Evolutionary conservation across 2,797 vertebrate species (phyloP).

Genomic region (Gila robusta): DNA sequence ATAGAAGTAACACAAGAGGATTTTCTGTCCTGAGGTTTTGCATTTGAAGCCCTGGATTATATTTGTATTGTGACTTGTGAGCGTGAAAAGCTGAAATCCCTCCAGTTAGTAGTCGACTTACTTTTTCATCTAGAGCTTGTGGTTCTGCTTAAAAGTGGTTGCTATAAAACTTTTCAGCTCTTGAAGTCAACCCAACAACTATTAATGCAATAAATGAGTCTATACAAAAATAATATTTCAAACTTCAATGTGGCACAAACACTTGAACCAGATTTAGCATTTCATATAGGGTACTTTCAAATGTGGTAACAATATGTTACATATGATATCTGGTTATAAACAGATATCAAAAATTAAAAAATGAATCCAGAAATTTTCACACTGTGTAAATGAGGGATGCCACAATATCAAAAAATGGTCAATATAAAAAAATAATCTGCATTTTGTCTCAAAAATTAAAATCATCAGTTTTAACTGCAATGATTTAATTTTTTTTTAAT

Average conservation of each 20-base stretch:
- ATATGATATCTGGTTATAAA: neutral
- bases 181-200: neutral
- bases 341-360: no score
- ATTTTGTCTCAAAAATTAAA: neutral
- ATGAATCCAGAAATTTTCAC: neutral
- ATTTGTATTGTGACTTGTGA: slow-evolving; percentile 36
- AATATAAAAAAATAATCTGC: neutral
- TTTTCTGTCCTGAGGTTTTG: slow-evolving; percentile 38
- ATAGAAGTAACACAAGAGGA: slow-evolving; percentile 44
- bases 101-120: slow-evolving; percentile 2
- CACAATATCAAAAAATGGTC: neutral
- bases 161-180: neutral
- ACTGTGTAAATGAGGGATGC: neutral
- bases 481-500: neutral
- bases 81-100: slow-evolving; percentile 42
- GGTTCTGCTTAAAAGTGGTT: neutral
- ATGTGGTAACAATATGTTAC: neutral
- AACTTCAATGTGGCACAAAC: neutral
- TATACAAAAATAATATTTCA: neutral
- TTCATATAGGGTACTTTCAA: neutral
- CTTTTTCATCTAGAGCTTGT: slow-evolving; percentile 18
- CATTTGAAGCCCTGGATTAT: slow-evolving; percentile 39
- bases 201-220: neutral
- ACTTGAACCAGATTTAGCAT: neutral
- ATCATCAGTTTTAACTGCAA: neutral